A percentile compares a stretch with the other conserved stretches of the same genome.
Conservation (phyloP, 1,140 invertebrate species). For the Homalodisca vitripennis region DNA sequence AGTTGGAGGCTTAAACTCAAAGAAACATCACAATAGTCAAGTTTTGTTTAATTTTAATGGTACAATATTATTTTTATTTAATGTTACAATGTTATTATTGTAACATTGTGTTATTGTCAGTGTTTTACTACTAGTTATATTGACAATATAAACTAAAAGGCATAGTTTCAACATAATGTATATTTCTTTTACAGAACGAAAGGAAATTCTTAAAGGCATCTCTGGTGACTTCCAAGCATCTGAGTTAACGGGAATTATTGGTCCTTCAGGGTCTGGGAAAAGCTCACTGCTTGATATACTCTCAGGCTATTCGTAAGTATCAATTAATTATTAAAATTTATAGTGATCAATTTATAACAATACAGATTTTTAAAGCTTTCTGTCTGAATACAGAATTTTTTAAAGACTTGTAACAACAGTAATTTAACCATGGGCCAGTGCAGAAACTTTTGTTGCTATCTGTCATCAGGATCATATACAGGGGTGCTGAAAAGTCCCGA, state of each 20-base stretch:
- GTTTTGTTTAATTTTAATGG: background rate
- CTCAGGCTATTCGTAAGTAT: conserved; percentile 83
- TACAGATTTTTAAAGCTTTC: background rate
- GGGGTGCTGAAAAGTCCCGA: too few species aligned
- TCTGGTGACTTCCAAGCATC: conserved; percentile 77
- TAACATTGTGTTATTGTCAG: background rate
- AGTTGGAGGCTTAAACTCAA: background rate
- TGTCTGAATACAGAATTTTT: background rate
- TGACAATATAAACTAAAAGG: background rate
- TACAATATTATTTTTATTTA: background rate
- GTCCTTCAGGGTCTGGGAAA: conserved; percentile 91
- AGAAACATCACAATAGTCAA: background rate
- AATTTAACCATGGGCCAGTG: background rate
- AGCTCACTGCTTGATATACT: conserved; percentile 89
- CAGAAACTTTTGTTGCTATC: background rate
- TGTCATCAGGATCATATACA: too few species aligned
- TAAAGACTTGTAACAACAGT: background rate
- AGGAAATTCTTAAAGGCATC: conserved; percentile 81
- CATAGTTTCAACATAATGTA: background rate
- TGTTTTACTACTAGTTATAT: background rate
- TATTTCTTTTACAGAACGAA: conserved; percentile 55
- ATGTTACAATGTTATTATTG: background rate
- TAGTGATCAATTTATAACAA: background rate
- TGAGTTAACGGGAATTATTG: conserved; percentile 89
- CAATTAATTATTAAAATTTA: conserved; percentile 11